Evolutionary conservation across 2,888 invertebrate species (phyloP), one percentile per base, ranked within the genome.

Genomic region (Hypsopygia costalis): DNA sequence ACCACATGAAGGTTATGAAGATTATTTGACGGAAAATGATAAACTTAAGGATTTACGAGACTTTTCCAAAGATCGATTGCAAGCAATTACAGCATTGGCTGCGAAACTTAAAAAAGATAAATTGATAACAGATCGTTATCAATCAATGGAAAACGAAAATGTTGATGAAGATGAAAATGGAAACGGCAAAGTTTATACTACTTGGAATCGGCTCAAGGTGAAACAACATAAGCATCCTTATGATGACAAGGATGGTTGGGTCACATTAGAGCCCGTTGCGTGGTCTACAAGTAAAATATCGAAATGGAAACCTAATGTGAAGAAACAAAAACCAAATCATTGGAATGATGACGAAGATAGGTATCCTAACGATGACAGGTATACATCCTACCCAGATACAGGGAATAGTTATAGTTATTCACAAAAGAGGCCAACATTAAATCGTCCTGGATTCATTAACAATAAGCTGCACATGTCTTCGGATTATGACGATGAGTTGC

Each of bases 231-330:
- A 91, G 45, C 90, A 91, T 58, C 91, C 92, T 0, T 91, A 89
- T 48, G 93, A 94, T 42, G 93, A 94, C 50, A 91, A 92, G 58
- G 92, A 92, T 41, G 94, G 94, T 0, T 95, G 95, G 95, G 94
- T 95, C 0, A 92, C 93, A 1, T 71, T 95, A 40, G 94, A 95
- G 51, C 94, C 92, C 3, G 91, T 95, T 3, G 94, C 94, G 0
- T 95, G 94, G 94, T 94, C 94, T 0, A 91, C 93, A 7, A 94
- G 94, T 53, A 94, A 94, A 78, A 93, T 94, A 48, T 93, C 94
- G 1, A 94, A 94, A 71, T 95, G 94, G 95, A 93, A 94, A 62
- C 91, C 93, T 0, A 92, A 91, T 49, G 81, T 90, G 6, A 90
- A 90, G 47, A 82, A 89, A 44, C 90, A 91, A 61, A 88, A 90